Conservation (phyloP, 2,797 vertebrate species). For the Pangasius djambal region DNA sequence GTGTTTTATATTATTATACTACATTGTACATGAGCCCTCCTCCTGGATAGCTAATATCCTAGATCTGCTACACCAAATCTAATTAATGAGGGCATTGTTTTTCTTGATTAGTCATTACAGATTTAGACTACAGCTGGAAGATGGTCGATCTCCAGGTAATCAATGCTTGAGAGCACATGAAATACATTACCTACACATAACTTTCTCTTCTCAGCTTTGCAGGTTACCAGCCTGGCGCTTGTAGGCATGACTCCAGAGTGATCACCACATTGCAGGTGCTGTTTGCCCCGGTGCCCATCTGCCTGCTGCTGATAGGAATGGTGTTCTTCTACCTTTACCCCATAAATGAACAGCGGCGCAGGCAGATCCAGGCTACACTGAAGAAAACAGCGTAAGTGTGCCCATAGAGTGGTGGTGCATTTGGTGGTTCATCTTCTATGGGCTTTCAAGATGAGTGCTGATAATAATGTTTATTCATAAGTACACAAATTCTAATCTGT, state of each 20-base stretch:
- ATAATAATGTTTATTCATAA: neutral
- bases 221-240: constrained; percentile 65
- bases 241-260: constrained; percentile 53
- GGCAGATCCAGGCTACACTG: constrained; percentile 60
- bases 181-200: neutral
- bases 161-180: neutral
- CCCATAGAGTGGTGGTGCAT: neutral
- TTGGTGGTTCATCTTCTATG: neutral
- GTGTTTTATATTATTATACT: neutral
- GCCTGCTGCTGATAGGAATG: constrained; percentile 65
- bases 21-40: neutral
- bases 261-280: constrained; percentile 61
- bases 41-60: neutral
- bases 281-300: constrained; percentile 64
- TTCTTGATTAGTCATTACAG: neutral
- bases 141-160: neutral
- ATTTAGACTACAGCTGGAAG: neutral
- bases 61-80: neutral
- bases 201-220: constrained; percentile 64
- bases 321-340: constrained; percentile 67
- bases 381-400: constrained; percentile 51
- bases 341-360: constrained; percentile 63
- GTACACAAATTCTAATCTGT: neutral
- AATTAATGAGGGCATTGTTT: neutral
- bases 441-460: neutral